Conservation (phyloP, 2,113 vertebrate genomes). For the Upupa epops region DNA sequence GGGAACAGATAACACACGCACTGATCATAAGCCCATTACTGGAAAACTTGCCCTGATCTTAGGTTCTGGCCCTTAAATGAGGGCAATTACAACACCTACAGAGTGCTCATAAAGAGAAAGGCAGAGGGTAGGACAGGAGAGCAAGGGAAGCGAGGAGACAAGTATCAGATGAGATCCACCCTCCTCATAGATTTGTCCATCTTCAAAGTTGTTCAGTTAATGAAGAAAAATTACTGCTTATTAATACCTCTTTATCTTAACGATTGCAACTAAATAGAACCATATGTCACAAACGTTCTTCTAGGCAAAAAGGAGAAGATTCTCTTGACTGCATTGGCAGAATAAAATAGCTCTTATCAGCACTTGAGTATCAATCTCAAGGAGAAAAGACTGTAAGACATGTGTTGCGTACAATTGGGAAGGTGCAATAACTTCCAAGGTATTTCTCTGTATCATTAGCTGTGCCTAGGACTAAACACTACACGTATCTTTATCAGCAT, state of each 20-base stretch:
- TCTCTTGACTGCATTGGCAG: neutral
- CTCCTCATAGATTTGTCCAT: neutral
- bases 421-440: neutral
- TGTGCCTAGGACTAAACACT: neutral
- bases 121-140: neutral
- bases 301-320: neutral
- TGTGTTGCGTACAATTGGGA: neutral
- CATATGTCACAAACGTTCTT: neutral
- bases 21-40: fast-evolving
- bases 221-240: neutral
- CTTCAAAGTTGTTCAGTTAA: neutral
- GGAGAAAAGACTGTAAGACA: neutral
- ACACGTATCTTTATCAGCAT: neutral
- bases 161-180: neutral
- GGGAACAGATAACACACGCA: neutral
- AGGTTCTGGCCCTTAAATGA: neutral
- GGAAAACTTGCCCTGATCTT: neutral
- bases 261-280: neutral
- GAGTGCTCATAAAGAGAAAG: neutral
- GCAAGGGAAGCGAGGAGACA: neutral
- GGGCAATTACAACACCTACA: neutral
- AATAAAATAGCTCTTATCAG: neutral
- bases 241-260: constrained; percentile 4
- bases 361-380: neutral
- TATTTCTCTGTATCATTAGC: fast-evolving